Evolutionary conservation across 1,140 invertebrate genomes (phyloP).

Genomic region (Bombus waltoni): DNA sequence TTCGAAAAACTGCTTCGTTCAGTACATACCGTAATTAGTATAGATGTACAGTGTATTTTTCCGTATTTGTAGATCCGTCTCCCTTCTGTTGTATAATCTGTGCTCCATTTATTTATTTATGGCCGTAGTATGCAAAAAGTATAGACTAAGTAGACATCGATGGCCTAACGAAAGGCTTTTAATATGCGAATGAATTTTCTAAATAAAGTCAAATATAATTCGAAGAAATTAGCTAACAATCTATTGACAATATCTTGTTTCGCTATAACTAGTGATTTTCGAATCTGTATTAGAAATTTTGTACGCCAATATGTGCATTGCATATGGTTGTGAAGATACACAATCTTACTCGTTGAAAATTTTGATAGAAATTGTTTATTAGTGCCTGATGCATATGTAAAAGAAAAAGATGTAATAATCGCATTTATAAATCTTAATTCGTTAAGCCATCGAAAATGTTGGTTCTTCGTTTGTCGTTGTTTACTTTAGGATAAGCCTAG

Average conservation of each 20-base stretch:
- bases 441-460: not conserved
- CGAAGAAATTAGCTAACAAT: not conserved
- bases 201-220: not conserved
- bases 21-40: too few relatives aligned
- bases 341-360: not conserved
- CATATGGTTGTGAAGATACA: not conserved
- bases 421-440: not conserved
- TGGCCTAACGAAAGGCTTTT: not conserved
- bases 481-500: not conserved
- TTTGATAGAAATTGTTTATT: not conserved
- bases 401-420: too few relatives aligned
- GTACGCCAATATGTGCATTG: not conserved
- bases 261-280: not conserved
- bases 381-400: not conserved
- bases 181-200: not conserved
- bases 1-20: not conserved
- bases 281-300: not conserved
- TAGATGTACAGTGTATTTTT: slow-evolving; percentile 18
- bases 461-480: not conserved
- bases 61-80: not conserved
- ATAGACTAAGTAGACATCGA: not conserved
- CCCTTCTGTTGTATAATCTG: slow-evolving; percentile 4
- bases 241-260: not conserved
- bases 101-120: slow-evolving; percentile 46
- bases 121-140: not conserved